phyloP scores from a whole-genome alignment of 2,113 vertebrate species.

The Ammospiza nelsoni region DNA sequence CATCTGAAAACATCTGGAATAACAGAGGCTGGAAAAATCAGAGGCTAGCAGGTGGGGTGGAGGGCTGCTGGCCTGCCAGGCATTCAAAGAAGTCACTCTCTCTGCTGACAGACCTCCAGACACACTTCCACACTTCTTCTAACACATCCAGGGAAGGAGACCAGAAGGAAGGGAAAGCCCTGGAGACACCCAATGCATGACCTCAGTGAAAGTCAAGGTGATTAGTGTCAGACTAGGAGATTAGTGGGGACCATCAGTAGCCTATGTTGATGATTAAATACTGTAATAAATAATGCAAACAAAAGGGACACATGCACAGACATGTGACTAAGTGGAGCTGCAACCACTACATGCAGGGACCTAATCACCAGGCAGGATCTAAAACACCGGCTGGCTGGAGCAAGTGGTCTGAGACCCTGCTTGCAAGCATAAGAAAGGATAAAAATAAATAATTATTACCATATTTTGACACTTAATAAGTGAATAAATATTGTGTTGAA shows the following conservation, averaged over 20 bases:
- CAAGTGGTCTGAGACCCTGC: background rate
- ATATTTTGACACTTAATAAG: background rate
- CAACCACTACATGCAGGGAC: fast-evolving
- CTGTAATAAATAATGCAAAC: background rate
- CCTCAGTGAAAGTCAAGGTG: background rate
- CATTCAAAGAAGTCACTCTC: background rate
- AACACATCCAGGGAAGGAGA: background rate
- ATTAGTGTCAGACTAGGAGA: background rate
- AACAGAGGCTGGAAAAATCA: background rate
- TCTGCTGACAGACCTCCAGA: background rate
- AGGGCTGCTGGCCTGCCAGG: background rate
- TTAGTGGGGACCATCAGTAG: background rate
- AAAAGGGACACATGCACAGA: background rate
- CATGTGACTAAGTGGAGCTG: background rate
- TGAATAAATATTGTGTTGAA: background rate
- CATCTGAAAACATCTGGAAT: background rate
- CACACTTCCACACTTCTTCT: background rate
- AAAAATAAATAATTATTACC: background rate
- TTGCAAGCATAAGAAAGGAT: background rate
- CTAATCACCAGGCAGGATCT: background rate
- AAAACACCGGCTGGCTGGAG: fast-evolving
- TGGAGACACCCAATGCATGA: background rate
- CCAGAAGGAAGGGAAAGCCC: background rate
- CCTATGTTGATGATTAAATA: background rate
- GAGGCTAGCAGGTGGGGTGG: background rate